These are phyloP conservation scores for Acrocephalus arundinaceus DNA, from an alignment of 2,113 vertebrate species.

Conservation along the genomic window DNA sequence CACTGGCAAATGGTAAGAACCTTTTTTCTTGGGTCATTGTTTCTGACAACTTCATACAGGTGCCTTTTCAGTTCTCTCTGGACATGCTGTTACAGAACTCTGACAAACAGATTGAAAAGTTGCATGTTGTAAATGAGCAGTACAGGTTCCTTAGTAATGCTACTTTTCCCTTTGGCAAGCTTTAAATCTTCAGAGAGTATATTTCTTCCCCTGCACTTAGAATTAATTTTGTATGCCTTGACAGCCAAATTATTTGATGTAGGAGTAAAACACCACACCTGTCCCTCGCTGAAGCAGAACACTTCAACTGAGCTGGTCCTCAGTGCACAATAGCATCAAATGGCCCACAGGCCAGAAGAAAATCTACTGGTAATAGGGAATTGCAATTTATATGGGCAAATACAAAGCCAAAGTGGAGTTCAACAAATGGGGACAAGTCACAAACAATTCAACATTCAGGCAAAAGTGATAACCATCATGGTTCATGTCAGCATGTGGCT, in stretches of 20 bases:
- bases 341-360: neutral
- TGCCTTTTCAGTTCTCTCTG: neutral
- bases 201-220: neutral
- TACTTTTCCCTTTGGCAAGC: constrained; percentile 1
- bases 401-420: neutral
- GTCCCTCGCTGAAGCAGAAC: neutral
- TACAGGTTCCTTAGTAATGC: neutral
- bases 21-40: neutral
- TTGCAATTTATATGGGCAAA: neutral
- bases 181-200: neutral
- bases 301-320: neutral
- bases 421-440: neutral
- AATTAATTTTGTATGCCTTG: constrained; percentile 19
- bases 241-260: neutral
- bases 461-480: neutral
- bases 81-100: neutral
- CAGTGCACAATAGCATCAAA: fast-evolving
- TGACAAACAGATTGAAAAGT: neutral
- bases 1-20: neutral
- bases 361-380: neutral
- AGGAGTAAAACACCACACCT: neutral
- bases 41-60: neutral
- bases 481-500: neutral
- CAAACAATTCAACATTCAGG: neutral
- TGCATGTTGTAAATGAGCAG: neutral